Evolutionary conservation across 2,797 vertebrate genomes (phyloP).

Genomic region (Neopelma chrysocephalum): DNA sequence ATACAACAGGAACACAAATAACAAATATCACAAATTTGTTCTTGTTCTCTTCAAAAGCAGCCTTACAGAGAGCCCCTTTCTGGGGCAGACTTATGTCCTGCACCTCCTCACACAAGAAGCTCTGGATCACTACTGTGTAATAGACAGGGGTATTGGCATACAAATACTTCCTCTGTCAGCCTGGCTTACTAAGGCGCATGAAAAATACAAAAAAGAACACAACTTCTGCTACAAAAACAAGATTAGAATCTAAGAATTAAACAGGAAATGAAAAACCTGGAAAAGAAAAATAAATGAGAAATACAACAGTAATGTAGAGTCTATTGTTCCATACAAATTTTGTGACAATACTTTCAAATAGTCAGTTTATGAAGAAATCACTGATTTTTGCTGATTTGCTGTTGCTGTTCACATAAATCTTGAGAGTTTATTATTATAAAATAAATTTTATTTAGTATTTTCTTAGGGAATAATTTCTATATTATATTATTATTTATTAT

Average conservation of each 20-base stretch:
- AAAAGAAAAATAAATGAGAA: not conserved
- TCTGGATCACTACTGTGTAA: not conserved
- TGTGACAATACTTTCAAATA: not conserved
- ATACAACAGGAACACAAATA: not conserved
- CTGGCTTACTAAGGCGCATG: not conserved
- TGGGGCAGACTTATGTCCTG: not conserved
- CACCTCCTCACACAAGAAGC: not conserved
- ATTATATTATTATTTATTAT: not conserved
- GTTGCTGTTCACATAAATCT: not conserved
- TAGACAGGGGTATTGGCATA: not conserved
- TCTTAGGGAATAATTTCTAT: not conserved
- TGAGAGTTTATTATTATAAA: not conserved
- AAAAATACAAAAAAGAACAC: not conserved
- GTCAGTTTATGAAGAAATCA: not conserved
- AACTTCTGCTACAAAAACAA: not conserved
- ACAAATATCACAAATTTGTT: not conserved
- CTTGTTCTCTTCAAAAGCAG: not conserved
- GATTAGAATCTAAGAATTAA: not conserved
- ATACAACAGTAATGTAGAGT: not conserved
- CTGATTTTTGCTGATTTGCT: not conserved
- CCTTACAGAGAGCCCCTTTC: not conserved
- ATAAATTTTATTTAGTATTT: not conserved
- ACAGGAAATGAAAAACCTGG: not conserved
- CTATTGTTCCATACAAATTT: not conserved
- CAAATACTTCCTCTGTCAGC: not conserved